phyloP scores from a whole-genome alignment of 2,888 invertebrate species.

The Drosophila nigricruria region DNA sequence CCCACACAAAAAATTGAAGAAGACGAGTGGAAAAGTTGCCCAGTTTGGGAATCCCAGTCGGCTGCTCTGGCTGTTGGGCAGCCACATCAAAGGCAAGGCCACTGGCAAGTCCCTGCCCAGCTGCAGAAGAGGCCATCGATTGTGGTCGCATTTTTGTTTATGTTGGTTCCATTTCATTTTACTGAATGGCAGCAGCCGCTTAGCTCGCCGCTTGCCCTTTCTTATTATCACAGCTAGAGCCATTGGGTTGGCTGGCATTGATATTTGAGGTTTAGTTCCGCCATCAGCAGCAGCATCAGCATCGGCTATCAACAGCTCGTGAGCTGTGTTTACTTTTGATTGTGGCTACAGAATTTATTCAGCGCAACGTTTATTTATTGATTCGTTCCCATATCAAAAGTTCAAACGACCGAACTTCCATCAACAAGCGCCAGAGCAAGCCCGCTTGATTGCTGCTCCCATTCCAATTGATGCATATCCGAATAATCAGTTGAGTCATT shows the following conservation, averaged over 20 bases:
- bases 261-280: constrained; percentile 32
- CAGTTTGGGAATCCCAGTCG: constrained; percentile 34
- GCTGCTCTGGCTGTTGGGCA: constrained; percentile 33
- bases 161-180: constrained; percentile 63
- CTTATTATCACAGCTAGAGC: constrained; percentile 32
- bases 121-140: constrained; percentile 52
- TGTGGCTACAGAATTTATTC: constrained; percentile 32
- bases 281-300: constrained; percentile 1
- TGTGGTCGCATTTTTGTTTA: constrained; percentile 73
- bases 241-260: constrained; percentile 20
- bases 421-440: neutral
- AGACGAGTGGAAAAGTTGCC: constrained; percentile 22
- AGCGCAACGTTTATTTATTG: constrained; percentile 29
- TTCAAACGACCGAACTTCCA: constrained; percentile 17
- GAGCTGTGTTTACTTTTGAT: constrained; percentile 29
- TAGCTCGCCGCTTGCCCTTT: constrained; percentile 51
- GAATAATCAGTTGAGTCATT: neutral
- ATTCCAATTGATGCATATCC: neutral
- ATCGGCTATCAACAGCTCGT: constrained; percentile 24
- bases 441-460: neutral
- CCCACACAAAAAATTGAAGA: constrained; percentile 10
- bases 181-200: constrained; percentile 47
- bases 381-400: constrained; percentile 18
- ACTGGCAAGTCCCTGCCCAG: constrained; percentile 14
- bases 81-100: constrained; percentile 64